A percentile compares a stretch with the other conserved stretches of the same genome.
phyloP scores from a whole-genome alignment of 2,797 vertebrate species.

The Furcifer pardalis region DNA sequence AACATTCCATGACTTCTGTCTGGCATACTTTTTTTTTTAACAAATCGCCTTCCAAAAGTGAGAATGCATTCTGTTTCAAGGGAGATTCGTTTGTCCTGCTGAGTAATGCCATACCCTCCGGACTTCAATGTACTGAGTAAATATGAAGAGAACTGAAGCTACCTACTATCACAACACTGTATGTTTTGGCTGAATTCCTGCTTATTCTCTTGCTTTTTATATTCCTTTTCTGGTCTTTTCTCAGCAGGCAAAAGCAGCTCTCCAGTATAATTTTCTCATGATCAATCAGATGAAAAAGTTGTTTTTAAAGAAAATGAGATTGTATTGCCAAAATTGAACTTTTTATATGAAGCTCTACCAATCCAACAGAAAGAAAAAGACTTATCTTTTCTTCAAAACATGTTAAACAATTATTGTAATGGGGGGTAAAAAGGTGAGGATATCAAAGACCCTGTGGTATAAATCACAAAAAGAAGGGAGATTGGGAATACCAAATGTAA shows the following conservation, averaged over 20 bases:
- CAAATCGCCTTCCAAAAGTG: not conserved
- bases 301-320: too few relatives aligned
- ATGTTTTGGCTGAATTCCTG: not conserved
- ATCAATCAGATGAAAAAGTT: too few relatives aligned
- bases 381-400: too few relatives aligned
- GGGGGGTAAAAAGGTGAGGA: too few relatives aligned
- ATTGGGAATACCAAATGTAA: too few relatives aligned
- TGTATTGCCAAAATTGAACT: too few relatives aligned
- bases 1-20: not conserved
- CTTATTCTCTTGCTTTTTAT: not conserved
- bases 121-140: not conserved
- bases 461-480: too few relatives aligned
- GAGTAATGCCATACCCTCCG: not conserved
- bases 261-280: not conserved
- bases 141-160: not conserved
- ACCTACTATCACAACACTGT: not conserved
- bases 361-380: too few relatives aligned
- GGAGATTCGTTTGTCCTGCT: not conserved
- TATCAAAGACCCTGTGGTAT: too few relatives aligned
- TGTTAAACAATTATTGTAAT: too few relatives aligned
- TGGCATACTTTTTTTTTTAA: not conserved
- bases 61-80: not conserved
- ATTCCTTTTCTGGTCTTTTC: not conserved
- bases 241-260: not conserved
- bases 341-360: too few relatives aligned